Base-by-base conservation (phyloP, 2,888 invertebrate species). In the Opisthograptis luteolata region DNA sequence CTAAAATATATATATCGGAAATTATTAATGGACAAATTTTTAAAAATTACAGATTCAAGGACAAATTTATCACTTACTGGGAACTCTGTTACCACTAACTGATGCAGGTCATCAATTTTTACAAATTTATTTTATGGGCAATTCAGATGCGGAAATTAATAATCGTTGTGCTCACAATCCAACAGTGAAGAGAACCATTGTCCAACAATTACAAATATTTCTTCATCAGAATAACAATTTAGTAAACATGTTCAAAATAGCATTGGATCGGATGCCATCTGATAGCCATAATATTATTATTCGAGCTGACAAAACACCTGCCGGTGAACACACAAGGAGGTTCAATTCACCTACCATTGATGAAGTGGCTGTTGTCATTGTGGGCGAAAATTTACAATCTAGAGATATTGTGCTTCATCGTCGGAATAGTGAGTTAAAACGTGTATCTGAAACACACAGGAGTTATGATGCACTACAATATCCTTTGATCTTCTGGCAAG, bases 401-500 rank as follows among this genome's bases (percentile, higher is more conserved):
- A 0, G 17, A 3, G 17, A 17, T 17, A 17, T 36, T 25, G 14
- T 25, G 1, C 1, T 35, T 8, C 20, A 20, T 12, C 35, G 35
- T 2, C 12, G 35, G 10, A 24, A 14, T 5, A 8, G 4, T 24
- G 4, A 12, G 1, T 6, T 37, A 6, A 0, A 25, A 3, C 24
- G 25, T 24, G 15, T 37, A 15, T 9, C 7, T 2, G 47, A 35
- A 7, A 34, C 35, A 35, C 40, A 65, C 13, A 12, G 59, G 0
- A 22, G 52, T 1, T 66, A 66, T 19, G 64, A 66, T 20, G 34
- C 51, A 0, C 20, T 65, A 7, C 63, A 68, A 31, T 64, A 64
- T 40, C 60, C 65, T 0, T 13, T 63, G 2, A 60, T 66, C 4
- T 63, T 39, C 14, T 47, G 48, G 24, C 40, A 44, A 1, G 60